Evolutionary conservation across 2,888 invertebrate genomes (phyloP), one percentile per base, ranked within the genome.

Genomic region (Drosophila testacea): DNA sequence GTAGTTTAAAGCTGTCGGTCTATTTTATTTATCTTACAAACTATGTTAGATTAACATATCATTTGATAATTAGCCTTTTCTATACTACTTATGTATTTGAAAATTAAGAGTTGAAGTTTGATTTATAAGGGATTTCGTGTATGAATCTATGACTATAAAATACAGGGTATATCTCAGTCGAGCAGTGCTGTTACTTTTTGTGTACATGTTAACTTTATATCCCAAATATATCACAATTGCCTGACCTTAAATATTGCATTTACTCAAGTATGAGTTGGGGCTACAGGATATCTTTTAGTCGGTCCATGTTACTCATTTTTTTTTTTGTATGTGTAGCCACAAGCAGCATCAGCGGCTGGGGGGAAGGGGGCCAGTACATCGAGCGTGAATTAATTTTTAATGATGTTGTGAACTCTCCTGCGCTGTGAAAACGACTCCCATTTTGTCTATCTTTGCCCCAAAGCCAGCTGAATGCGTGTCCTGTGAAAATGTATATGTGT

Each of bases 341-440:
- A 7, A 41, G 50, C 62, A 60, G 16, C 72, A 67, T 57, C 63
- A 77, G 55, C 64, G 56, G 47, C 66, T 44, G 68, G 16, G 16
- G 16, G 16, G 16, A n/a, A n/a, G 64, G 65, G 61, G 63, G 66
- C 52, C 75, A 80, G 83, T 73, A 83, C 86, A 88, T 79, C 75
- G 88, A 89, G 86, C 89, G 88, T 89, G 81, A 86, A 86, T 86
- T 86, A 89, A 89, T 86, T 89, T 86, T 86, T 86, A 86, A 86
- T 86, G 86, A 86, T 88, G 90, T 86, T 89, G 89, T 80, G 77
- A 81, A 81, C 88, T 80, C 77, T 59, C 22, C 44, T 47, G 81
- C 69, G 76, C 65, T 51, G 64, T 70, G 76, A 70, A 76, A 87
- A 66, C 83, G 66, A 71, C 81, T 88, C 62, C 63, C 86, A 83